Evolutionary conservation across 2,113 vertebrate genomes (phyloP), one percentile per base, ranked within the genome.

Genomic region (Indicator indicator): DNA sequence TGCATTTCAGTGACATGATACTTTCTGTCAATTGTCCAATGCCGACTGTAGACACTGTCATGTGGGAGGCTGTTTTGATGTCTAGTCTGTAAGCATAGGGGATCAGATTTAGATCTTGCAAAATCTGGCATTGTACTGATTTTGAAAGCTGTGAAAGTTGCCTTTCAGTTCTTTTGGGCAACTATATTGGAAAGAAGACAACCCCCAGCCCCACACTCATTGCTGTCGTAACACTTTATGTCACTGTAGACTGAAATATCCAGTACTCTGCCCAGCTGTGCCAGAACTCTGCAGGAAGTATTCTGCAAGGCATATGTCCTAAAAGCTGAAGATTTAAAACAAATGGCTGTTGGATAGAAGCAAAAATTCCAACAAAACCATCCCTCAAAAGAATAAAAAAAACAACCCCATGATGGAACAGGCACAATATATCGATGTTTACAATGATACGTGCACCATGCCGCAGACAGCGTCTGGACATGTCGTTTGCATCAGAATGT

Each of bases 211-310:
- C 7, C 20, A 70, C 65, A 52, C 6, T 11, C 32, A 30, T 46
- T 0, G 0, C 20, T 82, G 18, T 26, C 19, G 8, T 9, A 44
- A 58, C 3, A 27, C 71, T 36, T 71, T 60, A 9, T 48, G 23
- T 58, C 38, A 48, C 5, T 88, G 54, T 9, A 82, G 71, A 30
- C 19, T 73, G 60, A 63, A 70, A 62, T 40, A 50, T 4, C 16
- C 40, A 12, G 2, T 40, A 46, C 16, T 28, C 44, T 80, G 40
- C 24, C 42, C 58, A 62, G n/a, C 23, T 84, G 24, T 40, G 12
- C 27, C 62, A 81, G 48, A 62, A 21, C 27, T n/a, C 32, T 69
- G 38, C 7, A 40, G 77, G 60, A 87, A 62, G 16, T 6, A 42
- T 71, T n/a, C 62, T 65, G 33, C 48, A 77, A 46, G 30, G 30